phyloP scores from a whole-genome alignment of 1,140 invertebrate species.

The Venustaconcha ellipsiformis region DNA sequence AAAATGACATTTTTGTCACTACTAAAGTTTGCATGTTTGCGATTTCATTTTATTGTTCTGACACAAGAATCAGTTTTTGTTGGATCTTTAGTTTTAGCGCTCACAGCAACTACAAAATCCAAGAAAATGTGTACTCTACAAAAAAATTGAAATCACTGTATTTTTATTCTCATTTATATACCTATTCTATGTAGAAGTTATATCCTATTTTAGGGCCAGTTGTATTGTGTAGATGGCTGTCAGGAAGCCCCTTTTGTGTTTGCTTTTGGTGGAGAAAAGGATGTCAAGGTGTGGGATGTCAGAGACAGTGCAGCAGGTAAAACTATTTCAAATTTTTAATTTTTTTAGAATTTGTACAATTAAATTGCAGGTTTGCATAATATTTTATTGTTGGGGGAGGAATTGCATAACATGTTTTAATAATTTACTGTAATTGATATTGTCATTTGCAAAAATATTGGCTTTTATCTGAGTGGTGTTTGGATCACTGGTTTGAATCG shows the following conservation, averaged over 20 bases:
- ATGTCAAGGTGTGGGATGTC: constrained; percentile 83
- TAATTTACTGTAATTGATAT: too few species aligned
- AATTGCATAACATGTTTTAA: too few species aligned
- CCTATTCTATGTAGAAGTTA: too few species aligned
- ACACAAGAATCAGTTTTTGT: background rate
- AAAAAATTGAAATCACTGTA: too few species aligned
- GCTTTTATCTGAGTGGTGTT: too few species aligned
- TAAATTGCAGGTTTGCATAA: too few species aligned
- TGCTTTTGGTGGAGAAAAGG: constrained; percentile 84
- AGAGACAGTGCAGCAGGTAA: constrained; percentile 77
- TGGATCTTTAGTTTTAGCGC: background rate
- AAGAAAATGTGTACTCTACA: background rate
- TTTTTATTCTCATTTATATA: too few species aligned
- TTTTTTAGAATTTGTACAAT: too few species aligned
- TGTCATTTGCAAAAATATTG: too few species aligned
- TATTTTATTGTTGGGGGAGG: too few species aligned
- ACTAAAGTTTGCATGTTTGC: background rate
- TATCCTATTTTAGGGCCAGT: constrained; percentile 70
- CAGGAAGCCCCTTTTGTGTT: constrained; percentile 86
- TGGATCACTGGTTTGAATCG: too few species aligned
- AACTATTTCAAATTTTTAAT: constrained; percentile 4
- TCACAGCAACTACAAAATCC: background rate
- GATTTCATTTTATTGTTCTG: too few species aligned
- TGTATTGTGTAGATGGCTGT: constrained; percentile 81
- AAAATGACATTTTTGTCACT: background rate